A percentile compares a stretch with the other conserved stretches of the same genome.
These are phyloP conservation scores for Scytalopus superciliaris DNA, from an alignment of 2,113 vertebrate species.

Conservation along the genomic window DNA sequence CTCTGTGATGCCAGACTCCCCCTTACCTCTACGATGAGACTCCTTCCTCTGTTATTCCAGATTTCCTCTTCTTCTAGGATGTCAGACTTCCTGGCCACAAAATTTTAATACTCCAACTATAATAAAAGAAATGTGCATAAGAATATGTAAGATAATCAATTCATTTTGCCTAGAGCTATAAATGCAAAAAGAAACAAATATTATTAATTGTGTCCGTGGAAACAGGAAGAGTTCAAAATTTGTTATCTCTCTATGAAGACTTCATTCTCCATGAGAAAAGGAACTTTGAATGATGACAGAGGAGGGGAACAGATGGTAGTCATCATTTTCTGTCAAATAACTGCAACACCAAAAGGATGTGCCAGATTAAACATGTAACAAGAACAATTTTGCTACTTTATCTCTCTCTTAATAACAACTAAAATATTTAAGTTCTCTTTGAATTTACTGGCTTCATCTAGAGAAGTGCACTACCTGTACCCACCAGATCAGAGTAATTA, in stretches of 20 bases:
- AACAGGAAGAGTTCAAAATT: conserved; percentile 18
- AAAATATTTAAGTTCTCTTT: neutral
- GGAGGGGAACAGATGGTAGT: conserved; percentile 58
- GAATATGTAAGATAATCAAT: neutral
- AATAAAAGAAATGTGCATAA: neutral
- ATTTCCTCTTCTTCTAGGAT: neutral
- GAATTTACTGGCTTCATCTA: neutral
- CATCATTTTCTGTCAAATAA: conserved; percentile 55
- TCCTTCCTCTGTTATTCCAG: neutral
- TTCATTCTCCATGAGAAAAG: neutral
- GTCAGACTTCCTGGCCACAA: neutral
- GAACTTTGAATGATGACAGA: neutral
- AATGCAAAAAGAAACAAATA: neutral
- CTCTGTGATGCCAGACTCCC: rapidly evolving
- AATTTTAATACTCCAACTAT: neutral
- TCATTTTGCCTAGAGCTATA: neutral
- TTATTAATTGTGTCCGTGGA: conserved; percentile 26
- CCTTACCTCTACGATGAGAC: neutral
- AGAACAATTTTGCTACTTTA: conserved; percentile 34
- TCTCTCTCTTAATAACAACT: conserved; percentile 11
- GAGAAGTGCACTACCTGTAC: neutral
- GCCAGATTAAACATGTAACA: conserved; percentile 54
- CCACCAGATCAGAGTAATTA: neutral
- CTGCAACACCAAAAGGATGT: conserved; percentile 56
- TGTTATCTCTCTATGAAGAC: neutral